phyloP scores from a whole-genome alignment of 2,888 invertebrate species.

The Volucella inflata region DNA sequence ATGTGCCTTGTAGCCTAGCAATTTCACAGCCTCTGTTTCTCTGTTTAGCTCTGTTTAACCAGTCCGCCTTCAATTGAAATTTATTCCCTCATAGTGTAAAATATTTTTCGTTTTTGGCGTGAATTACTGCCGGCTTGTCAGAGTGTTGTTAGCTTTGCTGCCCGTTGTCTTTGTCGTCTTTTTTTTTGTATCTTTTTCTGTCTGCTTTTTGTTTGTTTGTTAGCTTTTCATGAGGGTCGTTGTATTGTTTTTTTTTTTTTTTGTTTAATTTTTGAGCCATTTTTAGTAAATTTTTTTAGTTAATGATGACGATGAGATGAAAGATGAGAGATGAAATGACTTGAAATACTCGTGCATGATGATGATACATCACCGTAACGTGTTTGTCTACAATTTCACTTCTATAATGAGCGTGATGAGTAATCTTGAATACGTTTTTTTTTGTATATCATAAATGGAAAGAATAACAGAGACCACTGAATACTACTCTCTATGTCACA shows the following conservation, averaged over 20 bases:
- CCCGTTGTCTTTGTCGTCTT: background rate
- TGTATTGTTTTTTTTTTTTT: slow-evolving; percentile 34
- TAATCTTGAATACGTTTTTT: slow-evolving; percentile 23
- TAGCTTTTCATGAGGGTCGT: slow-evolving; percentile 20
- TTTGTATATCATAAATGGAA: slow-evolving; percentile 26
- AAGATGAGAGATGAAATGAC: background rate
- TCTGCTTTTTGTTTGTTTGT: background rate
- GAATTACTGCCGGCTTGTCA: slow-evolving; percentile 56
- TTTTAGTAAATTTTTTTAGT: background rate
- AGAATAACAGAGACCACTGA: slow-evolving; percentile 31
- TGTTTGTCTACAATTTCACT: slow-evolving; percentile 14
- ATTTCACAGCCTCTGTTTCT: background rate
- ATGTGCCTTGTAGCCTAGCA: background rate
- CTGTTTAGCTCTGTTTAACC: slow-evolving; percentile 16
- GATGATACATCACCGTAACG: slow-evolving; percentile 23
- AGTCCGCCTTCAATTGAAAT: slow-evolving; percentile 63
- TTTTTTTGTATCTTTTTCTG: background rate
- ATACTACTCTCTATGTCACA: slow-evolving; percentile 29
- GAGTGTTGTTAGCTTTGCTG: too few species aligned
- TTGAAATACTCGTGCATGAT: background rate
- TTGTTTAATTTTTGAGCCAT: slow-evolving; percentile 5
- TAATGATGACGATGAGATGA: slow-evolving; percentile 3
- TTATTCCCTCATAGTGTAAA: slow-evolving; percentile 39
- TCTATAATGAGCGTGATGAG: slow-evolving; percentile 39
- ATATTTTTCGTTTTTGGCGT: slow-evolving; percentile 47